Percentiles rank a stretch among this genome's conserved stretches.
These are phyloP conservation scores for Apis dorsata DNA, from an alignment of 1,140 invertebrate species.

Conservation along the genomic window DNA sequence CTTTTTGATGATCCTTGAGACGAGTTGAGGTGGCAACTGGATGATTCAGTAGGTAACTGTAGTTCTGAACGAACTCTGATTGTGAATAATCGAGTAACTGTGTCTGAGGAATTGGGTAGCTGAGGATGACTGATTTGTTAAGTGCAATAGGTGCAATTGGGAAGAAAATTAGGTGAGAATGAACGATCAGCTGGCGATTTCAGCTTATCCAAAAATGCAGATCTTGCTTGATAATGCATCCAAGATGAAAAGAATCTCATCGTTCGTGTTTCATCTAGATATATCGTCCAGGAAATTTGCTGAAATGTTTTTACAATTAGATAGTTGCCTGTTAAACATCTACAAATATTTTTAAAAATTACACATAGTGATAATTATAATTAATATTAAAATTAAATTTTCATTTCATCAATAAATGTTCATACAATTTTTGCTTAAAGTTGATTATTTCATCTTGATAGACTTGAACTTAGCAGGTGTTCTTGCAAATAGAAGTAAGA, in stretches of 20 bases:
- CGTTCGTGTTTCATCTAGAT: not conserved
- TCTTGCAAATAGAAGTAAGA: not conserved
- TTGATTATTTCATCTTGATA: not conserved
- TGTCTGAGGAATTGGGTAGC: slow-evolving; percentile 8
- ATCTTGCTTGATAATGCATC: too few relatives aligned
- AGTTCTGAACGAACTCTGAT: slow-evolving; percentile 18
- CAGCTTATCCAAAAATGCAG: not conserved
- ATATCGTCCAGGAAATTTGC: not conserved
- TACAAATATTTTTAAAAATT: too few relatives aligned
- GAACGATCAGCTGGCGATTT: not conserved
- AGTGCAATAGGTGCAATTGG: not conserved
- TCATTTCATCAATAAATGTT: too few relatives aligned
- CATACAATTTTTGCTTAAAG: too few relatives aligned
- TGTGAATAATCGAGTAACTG: slow-evolving; percentile 26
- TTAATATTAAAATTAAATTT: too few relatives aligned
- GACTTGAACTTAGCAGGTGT: not conserved
- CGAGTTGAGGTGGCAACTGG: not conserved
- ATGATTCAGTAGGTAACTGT: slow-evolving; percentile 20
- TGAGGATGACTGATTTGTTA: not conserved
- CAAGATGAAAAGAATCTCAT: too few relatives aligned
- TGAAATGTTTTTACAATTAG: too few relatives aligned
- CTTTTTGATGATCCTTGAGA: too few relatives aligned
- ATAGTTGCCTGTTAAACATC: too few relatives aligned
- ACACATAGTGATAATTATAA: too few relatives aligned
- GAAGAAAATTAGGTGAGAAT: not conserved